Percentiles rank a stretch among this genome's conserved stretches.
phyloP scores from a whole-genome alignment of 2,113 vertebrate species.

The Lagopus muta region DNA sequence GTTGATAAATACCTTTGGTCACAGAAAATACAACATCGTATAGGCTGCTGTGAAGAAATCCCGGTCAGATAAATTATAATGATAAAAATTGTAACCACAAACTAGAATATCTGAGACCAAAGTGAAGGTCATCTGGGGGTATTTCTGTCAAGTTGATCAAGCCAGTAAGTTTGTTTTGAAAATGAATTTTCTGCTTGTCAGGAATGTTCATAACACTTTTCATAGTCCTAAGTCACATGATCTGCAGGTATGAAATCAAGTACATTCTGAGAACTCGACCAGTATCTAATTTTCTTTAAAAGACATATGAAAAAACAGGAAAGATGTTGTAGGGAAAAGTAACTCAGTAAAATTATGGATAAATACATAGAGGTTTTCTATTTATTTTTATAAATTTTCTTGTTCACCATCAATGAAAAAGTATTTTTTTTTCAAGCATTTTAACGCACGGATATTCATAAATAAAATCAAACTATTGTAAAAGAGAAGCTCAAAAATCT shows the following conservation, averaged over 20 bases:
- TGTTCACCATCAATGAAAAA: not conserved
- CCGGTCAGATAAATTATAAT: rapidly evolving
- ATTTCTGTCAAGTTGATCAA: not conserved
- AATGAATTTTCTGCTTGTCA: not conserved
- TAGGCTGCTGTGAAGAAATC: not conserved
- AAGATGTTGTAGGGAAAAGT: not conserved
- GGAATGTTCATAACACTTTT: not conserved
- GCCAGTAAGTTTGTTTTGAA: not conserved
- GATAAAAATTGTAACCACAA: not conserved
- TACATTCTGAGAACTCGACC: not conserved
- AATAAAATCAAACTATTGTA: not conserved
- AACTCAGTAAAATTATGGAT: not conserved
- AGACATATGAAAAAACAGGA: not conserved
- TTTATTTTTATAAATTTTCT: not conserved
- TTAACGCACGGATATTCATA: not conserved
- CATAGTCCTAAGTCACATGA: not conserved
- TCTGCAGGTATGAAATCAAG: not conserved
- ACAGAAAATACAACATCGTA: not conserved
- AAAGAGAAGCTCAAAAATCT: not conserved
- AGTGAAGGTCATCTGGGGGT: not conserved
- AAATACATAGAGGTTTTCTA: not conserved
- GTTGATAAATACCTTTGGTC: not conserved
- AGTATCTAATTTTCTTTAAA: not conserved
- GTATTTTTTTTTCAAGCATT: not conserved
- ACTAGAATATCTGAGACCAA: not conserved